Evolutionary conservation across 2,888 invertebrate species (phyloP).

Genomic region (Campoplex capitator): DNA sequence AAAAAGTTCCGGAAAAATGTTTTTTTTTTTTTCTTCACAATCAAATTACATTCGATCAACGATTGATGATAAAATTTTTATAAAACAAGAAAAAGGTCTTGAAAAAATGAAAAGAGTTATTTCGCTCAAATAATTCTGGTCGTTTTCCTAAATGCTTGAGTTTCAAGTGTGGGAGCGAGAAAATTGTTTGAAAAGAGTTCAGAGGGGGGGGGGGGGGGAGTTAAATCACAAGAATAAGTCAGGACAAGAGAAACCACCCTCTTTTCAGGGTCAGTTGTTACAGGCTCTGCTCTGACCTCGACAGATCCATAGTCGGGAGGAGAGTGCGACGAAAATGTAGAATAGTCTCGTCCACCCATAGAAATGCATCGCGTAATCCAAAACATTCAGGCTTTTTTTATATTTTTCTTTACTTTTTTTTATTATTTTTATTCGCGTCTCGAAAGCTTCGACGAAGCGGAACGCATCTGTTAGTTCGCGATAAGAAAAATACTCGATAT

Average conservation of each 20-base stretch:
- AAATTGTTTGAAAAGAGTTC: background rate
- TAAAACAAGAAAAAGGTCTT: no score
- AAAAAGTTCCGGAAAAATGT: no score
- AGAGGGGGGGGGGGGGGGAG: background rate
- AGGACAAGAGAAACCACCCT: constrained; percentile 47
- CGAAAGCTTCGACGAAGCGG: constrained; percentile 22
- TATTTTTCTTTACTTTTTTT: background rate
- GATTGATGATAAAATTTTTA: no score
- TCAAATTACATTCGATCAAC: no score
- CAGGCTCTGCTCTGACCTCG: constrained; percentile 57
- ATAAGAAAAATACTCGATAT: constrained; percentile 63
- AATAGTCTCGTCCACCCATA: constrained; percentile 4
- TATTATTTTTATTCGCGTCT: constrained; percentile 15
- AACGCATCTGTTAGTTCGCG: constrained; percentile 43
- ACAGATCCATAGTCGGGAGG: constrained; percentile 12
- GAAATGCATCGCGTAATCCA: constrained; percentile 7
- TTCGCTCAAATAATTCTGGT: no score
- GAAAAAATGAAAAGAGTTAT: no score
- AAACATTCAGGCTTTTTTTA: constrained; percentile 11
- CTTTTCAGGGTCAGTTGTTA: constrained; percentile 60
- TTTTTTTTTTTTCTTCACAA: no score
- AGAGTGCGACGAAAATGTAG: constrained; percentile 14
- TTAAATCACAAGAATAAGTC: background rate
- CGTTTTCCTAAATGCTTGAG: no score
- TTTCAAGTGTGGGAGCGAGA: background rate